phyloP scores from a whole-genome alignment of 2,113 vertebrate species.

The Gobius niger region DNA sequence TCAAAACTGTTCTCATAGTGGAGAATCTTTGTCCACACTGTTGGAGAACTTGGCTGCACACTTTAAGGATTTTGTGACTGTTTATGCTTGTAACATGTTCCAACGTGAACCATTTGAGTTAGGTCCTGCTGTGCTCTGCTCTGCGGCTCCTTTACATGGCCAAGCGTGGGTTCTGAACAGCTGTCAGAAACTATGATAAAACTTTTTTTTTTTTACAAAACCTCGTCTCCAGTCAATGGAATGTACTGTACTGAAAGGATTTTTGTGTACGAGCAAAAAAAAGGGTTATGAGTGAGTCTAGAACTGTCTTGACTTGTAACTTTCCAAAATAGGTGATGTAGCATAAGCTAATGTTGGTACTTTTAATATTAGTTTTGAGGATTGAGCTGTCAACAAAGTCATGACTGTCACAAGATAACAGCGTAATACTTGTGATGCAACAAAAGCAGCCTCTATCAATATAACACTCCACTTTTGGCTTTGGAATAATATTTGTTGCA shows the following conservation, averaged over 20 bases:
- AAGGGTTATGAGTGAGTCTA: too few relatives aligned
- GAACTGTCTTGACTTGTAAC: too few relatives aligned
- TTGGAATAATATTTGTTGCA: too few relatives aligned
- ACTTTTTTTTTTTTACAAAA: background rate
- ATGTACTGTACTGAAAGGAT: background rate
- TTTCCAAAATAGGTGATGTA: too few relatives aligned
- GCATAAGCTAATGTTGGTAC: background rate
- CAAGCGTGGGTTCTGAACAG: background rate
- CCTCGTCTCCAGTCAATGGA: background rate
- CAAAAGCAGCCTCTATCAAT: background rate
- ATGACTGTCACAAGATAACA: background rate
- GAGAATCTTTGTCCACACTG: background rate
- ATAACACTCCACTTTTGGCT: background rate
- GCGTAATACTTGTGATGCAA: background rate
- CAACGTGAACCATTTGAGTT: background rate
- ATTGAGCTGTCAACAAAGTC: background rate
- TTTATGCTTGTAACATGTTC: slow-evolving; percentile 1
- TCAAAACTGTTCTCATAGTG: background rate
- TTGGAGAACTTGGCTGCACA: background rate
- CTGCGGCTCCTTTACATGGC: background rate
- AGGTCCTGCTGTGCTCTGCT: background rate
- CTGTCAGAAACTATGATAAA: background rate
- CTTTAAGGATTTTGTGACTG: background rate
- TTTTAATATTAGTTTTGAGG: background rate
- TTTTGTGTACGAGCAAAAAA: background rate